Evolutionary conservation across 1,140 invertebrate species (phyloP), one percentile per base, ranked within the genome.

Genomic region (Apis laboriosa): DNA sequence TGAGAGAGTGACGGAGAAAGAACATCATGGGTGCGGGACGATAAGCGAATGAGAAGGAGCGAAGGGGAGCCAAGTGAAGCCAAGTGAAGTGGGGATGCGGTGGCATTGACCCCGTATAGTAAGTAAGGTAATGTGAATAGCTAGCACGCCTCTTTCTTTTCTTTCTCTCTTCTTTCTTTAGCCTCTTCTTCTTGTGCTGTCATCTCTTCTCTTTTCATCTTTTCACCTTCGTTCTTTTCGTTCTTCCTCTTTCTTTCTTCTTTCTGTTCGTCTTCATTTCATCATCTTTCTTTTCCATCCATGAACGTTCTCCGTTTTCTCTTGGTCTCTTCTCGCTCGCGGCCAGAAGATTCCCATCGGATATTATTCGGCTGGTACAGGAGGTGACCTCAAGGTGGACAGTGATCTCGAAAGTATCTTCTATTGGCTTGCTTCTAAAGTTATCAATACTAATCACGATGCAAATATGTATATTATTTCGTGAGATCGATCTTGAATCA

Each of bases 51-150:
- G 75, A 64, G 86, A 68, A 84, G 75, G 82, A 83, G 67, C 61
- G 71, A 85, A 90, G 86, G 82, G 86, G 84, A 90, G 90, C 86
- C 83, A 84, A 89, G 86, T 87, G 84, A 92, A 91, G 91, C 88
- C 90, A 91, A 92, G 91, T 90, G 91, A 88, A 88, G 90, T 89
- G 85, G 87, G 91, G 90, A 90, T 85, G 90, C 91, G 84, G 87
- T 92, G 91, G 91, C 91, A 92, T 92, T 92, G 91, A 92, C 91
- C 91, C 87, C 91, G 91, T 92, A 92, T 92, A 92, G 90, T 91
- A 91, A 91, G 90, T 91, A 90, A 92, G 86, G 90, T 92, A 92
- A 92, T 92, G 91, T 88, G 91, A 92, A 91, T 89, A 91, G 91
- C 91, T 92, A 91, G 88, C 89, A 81, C 87, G 71, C 61, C 75